Conservation (phyloP, 2,113 vertebrate species). For the Menura novaehollandiae region DNA sequence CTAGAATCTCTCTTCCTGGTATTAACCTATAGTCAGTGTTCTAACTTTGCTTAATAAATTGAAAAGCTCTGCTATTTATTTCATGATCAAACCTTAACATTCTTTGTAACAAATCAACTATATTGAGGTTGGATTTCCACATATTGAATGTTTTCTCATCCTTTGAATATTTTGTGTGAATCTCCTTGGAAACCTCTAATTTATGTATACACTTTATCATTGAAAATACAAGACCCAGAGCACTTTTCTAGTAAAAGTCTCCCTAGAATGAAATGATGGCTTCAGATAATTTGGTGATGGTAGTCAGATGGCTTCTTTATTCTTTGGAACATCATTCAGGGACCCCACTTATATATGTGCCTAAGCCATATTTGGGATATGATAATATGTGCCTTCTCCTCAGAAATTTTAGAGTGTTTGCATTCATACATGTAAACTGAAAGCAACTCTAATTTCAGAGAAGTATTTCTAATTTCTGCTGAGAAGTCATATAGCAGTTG, state of each 20-base stretch:
- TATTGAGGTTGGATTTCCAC: neutral
- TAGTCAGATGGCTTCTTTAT: neutral
- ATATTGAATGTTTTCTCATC: neutral
- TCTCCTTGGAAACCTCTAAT: neutral
- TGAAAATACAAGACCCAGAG: neutral
- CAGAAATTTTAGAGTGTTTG: neutral
- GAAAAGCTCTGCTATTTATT: neutral
- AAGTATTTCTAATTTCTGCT: neutral
- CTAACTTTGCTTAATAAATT: neutral
- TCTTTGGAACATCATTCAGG: neutral
- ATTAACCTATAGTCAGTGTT: neutral
- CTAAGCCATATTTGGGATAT: neutral
- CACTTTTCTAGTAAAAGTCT: neutral
- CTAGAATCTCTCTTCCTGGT: neutral
- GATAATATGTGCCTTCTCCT: neutral
- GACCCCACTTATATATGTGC: neutral
- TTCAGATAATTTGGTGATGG: neutral
- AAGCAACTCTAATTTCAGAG: neutral
- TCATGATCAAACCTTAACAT: rapidly evolving
- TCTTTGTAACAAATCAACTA: neutral
- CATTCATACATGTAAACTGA: neutral
- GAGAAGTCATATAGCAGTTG: neutral
- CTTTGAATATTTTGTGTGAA: neutral
- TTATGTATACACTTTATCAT: neutral
- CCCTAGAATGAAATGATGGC: neutral